Conservation (phyloP, 2,113 vertebrate species). For the Symphodus melops region DNA sequence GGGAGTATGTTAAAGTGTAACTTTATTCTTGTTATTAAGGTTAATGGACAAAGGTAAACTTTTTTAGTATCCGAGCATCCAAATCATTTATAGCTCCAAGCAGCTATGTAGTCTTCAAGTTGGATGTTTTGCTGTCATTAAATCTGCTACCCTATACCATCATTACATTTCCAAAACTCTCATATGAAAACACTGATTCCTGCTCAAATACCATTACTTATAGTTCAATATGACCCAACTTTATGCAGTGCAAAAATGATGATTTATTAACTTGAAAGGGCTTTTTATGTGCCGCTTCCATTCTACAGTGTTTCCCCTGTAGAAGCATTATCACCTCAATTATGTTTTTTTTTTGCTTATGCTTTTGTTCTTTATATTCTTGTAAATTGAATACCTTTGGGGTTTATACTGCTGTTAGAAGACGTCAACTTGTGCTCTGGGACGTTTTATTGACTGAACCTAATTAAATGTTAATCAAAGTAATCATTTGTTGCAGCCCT, state of each 20-base stretch:
- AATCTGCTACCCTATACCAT: no score
- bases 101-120: no score
- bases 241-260: not conserved
- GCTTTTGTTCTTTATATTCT: not conserved
- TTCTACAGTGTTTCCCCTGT: not conserved
- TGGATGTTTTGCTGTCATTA: no score
- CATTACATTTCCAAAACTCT: no score
- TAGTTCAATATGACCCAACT: not conserved
- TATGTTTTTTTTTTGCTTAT: not conserved
- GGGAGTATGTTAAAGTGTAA: no score
- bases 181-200: not conserved
- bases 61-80: no score
- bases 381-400: not conserved
- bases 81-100: no score
- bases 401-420: not conserved
- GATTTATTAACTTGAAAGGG: not conserved
- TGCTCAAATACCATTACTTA: not conserved
- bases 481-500: not conserved
- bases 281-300: not conserved
- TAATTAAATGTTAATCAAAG: not conserved
- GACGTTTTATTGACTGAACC: not conserved
- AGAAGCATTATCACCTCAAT: constrained; percentile 8
- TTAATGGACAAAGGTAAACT: no score
- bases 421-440: not conserved
- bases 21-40: no score